These are phyloP conservation scores for Xanthia togata DNA, from an alignment of 2,888 invertebrate species.

Conservation along the genomic window DNA sequence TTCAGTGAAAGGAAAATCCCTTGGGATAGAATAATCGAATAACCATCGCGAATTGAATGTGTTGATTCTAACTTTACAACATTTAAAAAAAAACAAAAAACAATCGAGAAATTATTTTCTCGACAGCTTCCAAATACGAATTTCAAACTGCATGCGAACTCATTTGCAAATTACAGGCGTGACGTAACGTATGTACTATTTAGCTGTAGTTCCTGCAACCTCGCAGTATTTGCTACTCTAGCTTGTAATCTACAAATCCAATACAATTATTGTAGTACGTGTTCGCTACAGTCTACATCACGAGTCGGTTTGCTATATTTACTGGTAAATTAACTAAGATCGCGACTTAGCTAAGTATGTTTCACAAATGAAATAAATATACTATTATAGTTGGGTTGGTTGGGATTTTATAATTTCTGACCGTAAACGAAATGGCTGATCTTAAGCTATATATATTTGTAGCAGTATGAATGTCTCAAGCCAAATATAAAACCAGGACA, in stretches of 20 bases:
- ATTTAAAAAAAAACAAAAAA: background rate
- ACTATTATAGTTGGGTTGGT: background rate
- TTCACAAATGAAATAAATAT: slow-evolving; percentile 13
- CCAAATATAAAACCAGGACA: no score
- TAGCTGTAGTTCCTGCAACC: slow-evolving; percentile 6
- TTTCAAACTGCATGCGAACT: slow-evolving; percentile 26
- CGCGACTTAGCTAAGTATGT: background rate
- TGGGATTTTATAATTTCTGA: background rate
- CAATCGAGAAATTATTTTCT: background rate
- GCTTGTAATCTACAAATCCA: slow-evolving; percentile 50
- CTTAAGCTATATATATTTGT: no score
- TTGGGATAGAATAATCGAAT: background rate
- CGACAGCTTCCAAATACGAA: slow-evolving; percentile 15
- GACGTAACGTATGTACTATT: slow-evolving; percentile 24
- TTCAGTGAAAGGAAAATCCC: no score
- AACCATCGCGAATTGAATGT: background rate
- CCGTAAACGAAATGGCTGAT: background rate
- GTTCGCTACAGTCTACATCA: slow-evolving; percentile 25
- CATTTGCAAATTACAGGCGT: slow-evolving; percentile 43
- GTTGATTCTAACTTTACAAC: background rate
- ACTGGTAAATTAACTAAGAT: background rate
- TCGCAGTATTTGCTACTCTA: slow-evolving; percentile 21
- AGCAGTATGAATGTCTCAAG: no score
- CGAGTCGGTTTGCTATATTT: slow-evolving; percentile 26
- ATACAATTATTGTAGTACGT: slow-evolving; percentile 54